Base-by-base conservation (phyloP, 2,797 vertebrate species). In the Poeciliopsis infans region DNA sequence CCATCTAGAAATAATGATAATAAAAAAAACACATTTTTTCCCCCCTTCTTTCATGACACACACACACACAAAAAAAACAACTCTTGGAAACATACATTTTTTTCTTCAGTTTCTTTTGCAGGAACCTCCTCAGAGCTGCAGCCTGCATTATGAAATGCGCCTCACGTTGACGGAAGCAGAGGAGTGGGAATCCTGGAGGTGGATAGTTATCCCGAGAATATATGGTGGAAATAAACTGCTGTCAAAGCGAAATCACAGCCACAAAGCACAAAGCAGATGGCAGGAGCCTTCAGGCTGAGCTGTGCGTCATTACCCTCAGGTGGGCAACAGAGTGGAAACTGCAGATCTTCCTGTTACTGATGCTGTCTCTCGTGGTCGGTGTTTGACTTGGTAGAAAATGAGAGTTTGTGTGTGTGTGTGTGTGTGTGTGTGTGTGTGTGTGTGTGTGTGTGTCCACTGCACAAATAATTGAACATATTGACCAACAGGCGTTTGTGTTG, bases 111-210 rank as follows among this genome's bases (percentile, higher is more conserved):
- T 8, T 33, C 39, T 36, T 36, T 79, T 77, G 47, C 23, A 84
- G 83, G 88, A 83, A 84, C 4, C 64, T 77, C 90, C 86, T 75
- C 86, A 86, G 51, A 86, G 74, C 77, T 74, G 78, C 73, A 69
- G 79, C 77, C 72, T 12, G 74, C n/a, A 66, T 51, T 72, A 85
- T 47, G 84, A 93, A 89, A 74, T 85, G 85, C 53, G 75, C 79
- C 64, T 82, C 73, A 47, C 81, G 76, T 23, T 72, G 51, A 85
- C 15, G 76, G 85, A 79, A 79, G 86, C 74, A 76, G 0, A 33
- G 45, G 76, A 81, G 91, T 91, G 86, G 84, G 89, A 90, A 91
- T 85, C 79, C 90, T 89, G 93, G 83, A 87, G 92, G 91, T 83
- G 92, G 93, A 90, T 90, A 88, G 86, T 66, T 86, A 78, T 86